Percentiles rank a stretch among this genome's conserved stretches.
Evolutionary conservation across 2,113 vertebrate species (phyloP).

Genomic region (Lepisosteus osseus): DNA sequence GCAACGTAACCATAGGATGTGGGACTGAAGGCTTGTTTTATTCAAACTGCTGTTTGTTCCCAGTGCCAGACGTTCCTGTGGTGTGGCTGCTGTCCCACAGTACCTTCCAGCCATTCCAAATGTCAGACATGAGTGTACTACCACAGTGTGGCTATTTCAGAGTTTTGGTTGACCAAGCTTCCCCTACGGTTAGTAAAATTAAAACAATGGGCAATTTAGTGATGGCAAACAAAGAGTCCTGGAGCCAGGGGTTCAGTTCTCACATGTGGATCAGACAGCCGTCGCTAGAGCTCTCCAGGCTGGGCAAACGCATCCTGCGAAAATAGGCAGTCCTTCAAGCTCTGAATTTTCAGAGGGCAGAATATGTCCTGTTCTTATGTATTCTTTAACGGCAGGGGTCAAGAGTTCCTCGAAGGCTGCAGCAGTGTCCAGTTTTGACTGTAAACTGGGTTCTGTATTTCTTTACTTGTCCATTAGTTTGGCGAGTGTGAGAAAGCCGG

Average conservation of each 20-base stretch:
- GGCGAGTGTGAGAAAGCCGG: too few relatives aligned
- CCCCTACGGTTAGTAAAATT: constrained; percentile 22
- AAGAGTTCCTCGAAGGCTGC: too few relatives aligned
- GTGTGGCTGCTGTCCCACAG: constrained; percentile 20
- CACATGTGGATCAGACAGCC: neutral
- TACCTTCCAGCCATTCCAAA: constrained; percentile 32
- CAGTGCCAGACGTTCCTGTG: constrained; percentile 14
- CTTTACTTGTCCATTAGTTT: too few relatives aligned
- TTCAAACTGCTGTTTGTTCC: constrained; percentile 25
- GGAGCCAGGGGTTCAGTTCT: neutral
- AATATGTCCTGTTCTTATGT: too few relatives aligned
- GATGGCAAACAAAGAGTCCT: constrained; percentile 15
- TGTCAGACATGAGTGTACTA: constrained; percentile 31
- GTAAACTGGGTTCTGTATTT: too few relatives aligned
- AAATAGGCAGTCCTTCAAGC: too few relatives aligned
- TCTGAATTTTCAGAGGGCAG: too few relatives aligned
- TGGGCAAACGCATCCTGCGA: too few relatives aligned
- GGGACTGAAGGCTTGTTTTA: neutral
- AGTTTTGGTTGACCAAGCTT: constrained; percentile 27
- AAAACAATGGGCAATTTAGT: neutral
- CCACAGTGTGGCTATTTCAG: constrained; percentile 23
- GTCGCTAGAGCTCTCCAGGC: too few relatives aligned
- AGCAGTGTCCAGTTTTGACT: too few relatives aligned
- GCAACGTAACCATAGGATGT: constrained; percentile 13
- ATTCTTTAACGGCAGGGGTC: too few relatives aligned